Percentiles rank a stretch among this genome's conserved stretches.
Evolutionary conservation across 2,888 invertebrate genomes (phyloP).

Genomic region (Allophyes oxyacanthae): DNA sequence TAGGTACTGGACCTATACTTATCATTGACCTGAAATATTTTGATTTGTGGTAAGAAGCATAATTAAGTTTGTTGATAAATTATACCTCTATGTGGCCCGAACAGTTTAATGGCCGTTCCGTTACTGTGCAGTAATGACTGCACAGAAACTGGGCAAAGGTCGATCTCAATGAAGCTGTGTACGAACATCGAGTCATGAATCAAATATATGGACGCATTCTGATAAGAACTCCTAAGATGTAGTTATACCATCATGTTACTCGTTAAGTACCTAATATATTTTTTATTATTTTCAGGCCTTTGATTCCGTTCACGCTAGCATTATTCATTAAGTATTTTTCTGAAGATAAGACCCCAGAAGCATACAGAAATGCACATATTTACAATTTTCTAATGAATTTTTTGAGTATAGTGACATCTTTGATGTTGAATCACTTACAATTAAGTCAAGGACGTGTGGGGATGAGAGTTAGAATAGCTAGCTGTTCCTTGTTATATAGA

Average conservation of each 20-base stretch:
- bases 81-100: background rate
- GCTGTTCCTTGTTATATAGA: constrained; percentile 94
- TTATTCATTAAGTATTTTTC: constrained; percentile 91
- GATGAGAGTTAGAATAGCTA: constrained; percentile 93
- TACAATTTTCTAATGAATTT: constrained; percentile 91
- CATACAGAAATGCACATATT: constrained; percentile 90
- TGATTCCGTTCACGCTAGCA: constrained; percentile 90
- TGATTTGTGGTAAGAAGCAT: no score
- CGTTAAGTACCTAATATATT: constrained; percentile 7
- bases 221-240: constrained; percentile 13
- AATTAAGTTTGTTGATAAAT: no score
- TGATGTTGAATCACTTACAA: constrained; percentile 91
- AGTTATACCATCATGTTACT: constrained; percentile 3
- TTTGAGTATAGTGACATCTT: constrained; percentile 87
- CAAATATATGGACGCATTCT: constrained; percentile 22
- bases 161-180: constrained; percentile 28
- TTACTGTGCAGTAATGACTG: constrained; percentile 8
- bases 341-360: constrained; percentile 82
- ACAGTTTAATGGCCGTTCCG: constrained; percentile 4
- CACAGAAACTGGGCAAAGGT: constrained; percentile 31
- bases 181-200: constrained; percentile 12
- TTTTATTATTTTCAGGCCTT: constrained; percentile 84
- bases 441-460: constrained; percentile 91
- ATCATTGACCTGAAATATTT: no score
- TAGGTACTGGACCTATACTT: no score